phyloP scores from a whole-genome alignment of 2,888 invertebrate species.

The Celastrina argiolus region DNA sequence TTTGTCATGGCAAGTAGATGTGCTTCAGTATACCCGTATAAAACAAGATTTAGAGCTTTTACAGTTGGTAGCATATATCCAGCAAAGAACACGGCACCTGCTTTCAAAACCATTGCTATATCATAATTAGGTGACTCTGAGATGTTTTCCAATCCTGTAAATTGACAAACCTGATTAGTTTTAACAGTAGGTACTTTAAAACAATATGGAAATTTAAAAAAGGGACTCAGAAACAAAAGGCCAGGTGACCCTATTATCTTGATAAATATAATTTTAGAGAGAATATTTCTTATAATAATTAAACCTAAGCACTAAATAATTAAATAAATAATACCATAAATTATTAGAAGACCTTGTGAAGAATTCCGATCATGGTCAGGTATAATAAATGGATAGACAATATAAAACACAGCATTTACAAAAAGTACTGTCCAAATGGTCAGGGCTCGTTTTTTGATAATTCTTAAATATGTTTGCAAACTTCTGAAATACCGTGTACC shows the following conservation, averaged over 20 bases:
- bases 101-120: neutral
- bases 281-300: too few species aligned
- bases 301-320: neutral
- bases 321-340: neutral
- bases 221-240: too few species aligned
- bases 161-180: neutral
- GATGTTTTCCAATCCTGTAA: neutral
- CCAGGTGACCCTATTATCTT: too few species aligned
- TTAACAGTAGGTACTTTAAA: too few species aligned
- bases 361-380: neutral
- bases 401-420: constrained; percentile 37
- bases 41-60: neutral
- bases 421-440: constrained; percentile 47
- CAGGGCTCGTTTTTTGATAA: constrained; percentile 47
- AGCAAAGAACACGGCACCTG: neutral
- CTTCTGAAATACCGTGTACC: constrained; percentile 43
- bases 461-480: constrained; percentile 37
- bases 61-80: neutral
- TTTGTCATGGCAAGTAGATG: neutral
- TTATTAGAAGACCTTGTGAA: neutral
- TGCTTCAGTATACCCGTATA: neutral
- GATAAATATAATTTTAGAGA: too few species aligned
- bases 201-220: too few species aligned
- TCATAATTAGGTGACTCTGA: neutral
- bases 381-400: neutral